Evolutionary conservation across 1,140 invertebrate species (phyloP), one percentile per base, ranked within the genome.

Genomic region (Brachionus koreanus): DNA sequence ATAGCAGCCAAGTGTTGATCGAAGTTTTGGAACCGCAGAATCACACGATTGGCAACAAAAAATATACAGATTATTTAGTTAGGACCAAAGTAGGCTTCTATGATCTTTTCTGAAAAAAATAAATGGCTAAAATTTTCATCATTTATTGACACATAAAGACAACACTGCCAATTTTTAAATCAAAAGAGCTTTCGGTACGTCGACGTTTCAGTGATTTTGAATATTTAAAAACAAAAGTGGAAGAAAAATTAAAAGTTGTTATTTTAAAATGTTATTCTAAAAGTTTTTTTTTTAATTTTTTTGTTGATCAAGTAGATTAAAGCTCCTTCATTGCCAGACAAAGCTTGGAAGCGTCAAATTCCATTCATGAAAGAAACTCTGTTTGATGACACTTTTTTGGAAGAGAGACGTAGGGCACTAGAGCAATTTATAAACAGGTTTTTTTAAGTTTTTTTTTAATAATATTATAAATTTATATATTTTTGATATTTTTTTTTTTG

Each of bases 21-120:
- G 98, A 99, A 90, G 95, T 99, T 85, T 92, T 96, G 86, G 98
- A 98, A 91, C 96, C 97, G 82, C 93, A 98, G 84, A 99, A 97
- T 83, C 96, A 97, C 86, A 96, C 95, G 84, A 93, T 98, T 84
- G 87, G 87, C 1, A 98, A 97, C 87, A 98, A 98, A 90, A 91
- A 97, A 85, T 99, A 98, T 88, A 99, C 98, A 49, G 98, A 99
- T 91, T 99, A 99, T 88, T 97, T 99, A 92, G 95, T 99, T 86
- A 92, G 95, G 88, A 96, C 99, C 93, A 93, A 94, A 92, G 97
- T 98, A 90, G 92, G 91, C 90, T 10, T 13, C 39, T 29, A 1
- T 29, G 3, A 29, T n/a, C n/a, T n/a, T n/a, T n/a, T n/a, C 29
- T 29, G 29, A 29, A 29, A 29, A 29, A 29, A 29, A 29, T 2